These are phyloP conservation scores for Synanthedon tipuliformis DNA, from an alignment of 2,888 invertebrate species.

Conservation along the genomic window DNA sequence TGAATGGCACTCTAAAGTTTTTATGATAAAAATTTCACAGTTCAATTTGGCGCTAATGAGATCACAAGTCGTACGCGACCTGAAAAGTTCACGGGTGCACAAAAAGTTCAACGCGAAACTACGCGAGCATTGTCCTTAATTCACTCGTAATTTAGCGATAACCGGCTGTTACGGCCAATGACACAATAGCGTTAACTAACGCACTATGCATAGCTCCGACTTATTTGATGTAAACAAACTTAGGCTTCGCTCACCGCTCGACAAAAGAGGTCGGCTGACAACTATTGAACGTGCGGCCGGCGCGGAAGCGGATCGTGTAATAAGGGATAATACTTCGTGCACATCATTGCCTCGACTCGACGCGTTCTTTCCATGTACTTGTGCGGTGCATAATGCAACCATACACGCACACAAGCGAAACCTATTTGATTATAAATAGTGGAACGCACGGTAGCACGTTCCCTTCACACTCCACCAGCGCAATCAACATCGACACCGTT, in stretches of 20 bases:
- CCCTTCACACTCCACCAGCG: slow-evolving; percentile 63
- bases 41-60: slow-evolving; percentile 40
- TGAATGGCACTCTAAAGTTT: slow-evolving; percentile 23
- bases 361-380: slow-evolving; percentile 35
- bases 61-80: slow-evolving; percentile 28
- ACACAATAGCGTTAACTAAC: slow-evolving; percentile 60
- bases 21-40: slow-evolving; percentile 24
- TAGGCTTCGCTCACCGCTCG: slow-evolving; percentile 48
- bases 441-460: slow-evolving; percentile 69
- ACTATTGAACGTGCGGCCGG: slow-evolving; percentile 60
- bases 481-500: slow-evolving; percentile 52
- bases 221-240: slow-evolving; percentile 61
- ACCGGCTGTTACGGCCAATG: slow-evolving; percentile 51
- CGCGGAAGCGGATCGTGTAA: slow-evolving; percentile 63
- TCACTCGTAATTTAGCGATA: slow-evolving; percentile 54
- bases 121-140: slow-evolving; percentile 47
- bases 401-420: slow-evolving; percentile 48
- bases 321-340: slow-evolving; percentile 67
- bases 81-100: slow-evolving; percentile 51
- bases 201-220: slow-evolving; percentile 53
- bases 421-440: slow-evolving; percentile 68
- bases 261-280: slow-evolving; percentile 54
- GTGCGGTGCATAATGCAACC: slow-evolving; percentile 61
- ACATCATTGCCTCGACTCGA: slow-evolving; percentile 58
- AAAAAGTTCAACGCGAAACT: slow-evolving; percentile 45